Base-by-base conservation (phyloP, 2,888 invertebrate species). In the Smittia aterrima region DNA sequence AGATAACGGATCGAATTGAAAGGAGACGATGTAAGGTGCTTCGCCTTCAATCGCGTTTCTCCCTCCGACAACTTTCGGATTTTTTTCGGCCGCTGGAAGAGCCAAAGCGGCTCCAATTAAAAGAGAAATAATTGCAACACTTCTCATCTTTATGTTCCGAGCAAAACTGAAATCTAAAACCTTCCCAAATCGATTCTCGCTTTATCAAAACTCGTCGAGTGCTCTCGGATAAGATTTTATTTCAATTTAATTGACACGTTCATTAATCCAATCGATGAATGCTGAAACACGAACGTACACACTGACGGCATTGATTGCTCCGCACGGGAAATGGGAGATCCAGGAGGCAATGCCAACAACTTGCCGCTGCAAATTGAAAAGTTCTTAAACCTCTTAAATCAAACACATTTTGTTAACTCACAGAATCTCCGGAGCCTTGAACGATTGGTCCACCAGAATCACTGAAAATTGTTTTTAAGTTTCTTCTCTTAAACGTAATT, bases 371-470 rank as follows among this genome's bases (percentile, higher is more conserved):
- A n/a, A 47, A 47, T 6, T n/a, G 9, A 32, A 32, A 32, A 6
- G 9, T 32, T 32, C 9, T 32, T 9, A 32, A 32, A 9, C 32
- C 32, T 9, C 9, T 32, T 32, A 32, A n/a, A n/a, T 47, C 11
- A 11, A 47, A 16, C 32, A n/a, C 6, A 38, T n/a, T 47, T 47
- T 11, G 11, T 11, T 3, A 47, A 47, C 47, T 47, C 11, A 47
- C 47, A n/a, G 47, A 47, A 47, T 16, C n/a, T n/a, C 16, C 47
- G 7, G 47, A 16, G 2, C 47, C 47, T 24, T 62, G 62, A 20
- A 62, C 62, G 9, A 62, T 22, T 22, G 62, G 62, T 16, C 62
- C 62, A 11, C 62, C 62, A 20, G 62, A 62, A 24, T 62, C 62
- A 4, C 16, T n/a, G 20, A 53, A 53, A 18, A 53, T 7, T 6